Conservation (phyloP, 1,140 invertebrate species). For the Drosophila bifasciata region DNA sequence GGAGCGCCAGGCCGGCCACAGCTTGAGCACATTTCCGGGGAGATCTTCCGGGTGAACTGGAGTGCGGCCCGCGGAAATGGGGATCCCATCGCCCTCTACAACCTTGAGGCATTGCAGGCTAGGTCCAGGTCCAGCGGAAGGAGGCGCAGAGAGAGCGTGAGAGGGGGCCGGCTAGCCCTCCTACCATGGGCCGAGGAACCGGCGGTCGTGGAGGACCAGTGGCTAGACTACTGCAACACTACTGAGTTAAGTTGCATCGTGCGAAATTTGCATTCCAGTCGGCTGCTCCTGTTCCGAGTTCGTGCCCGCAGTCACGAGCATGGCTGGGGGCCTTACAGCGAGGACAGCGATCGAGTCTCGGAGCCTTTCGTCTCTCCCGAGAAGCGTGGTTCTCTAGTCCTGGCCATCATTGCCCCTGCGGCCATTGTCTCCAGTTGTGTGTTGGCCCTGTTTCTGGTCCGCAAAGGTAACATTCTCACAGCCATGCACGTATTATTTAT, state of each 20-base stretch:
- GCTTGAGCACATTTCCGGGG: slow-evolving; percentile 87
- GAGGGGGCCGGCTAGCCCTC: slow-evolving; percentile 5
- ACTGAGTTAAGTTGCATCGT: slow-evolving; percentile 92
- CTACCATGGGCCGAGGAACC: slow-evolving; percentile 73
- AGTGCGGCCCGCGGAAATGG: slow-evolving; percentile 88
- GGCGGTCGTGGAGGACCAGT: slow-evolving; percentile 85
- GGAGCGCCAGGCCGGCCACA: slow-evolving; percentile 88
- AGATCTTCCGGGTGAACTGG: slow-evolving; percentile 91
- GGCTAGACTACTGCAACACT: slow-evolving; percentile 92
- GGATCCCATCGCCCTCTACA: slow-evolving; percentile 86
- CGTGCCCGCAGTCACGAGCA: slow-evolving; percentile 89
- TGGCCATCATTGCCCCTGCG: slow-evolving; percentile 86
- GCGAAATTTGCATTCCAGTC: slow-evolving; percentile 87
- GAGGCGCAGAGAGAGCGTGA: slow-evolving; percentile 3
- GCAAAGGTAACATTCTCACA: slow-evolving; percentile 51
- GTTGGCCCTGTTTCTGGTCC: slow-evolving; percentile 84
- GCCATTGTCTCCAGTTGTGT: slow-evolving; percentile 83
- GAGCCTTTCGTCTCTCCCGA: slow-evolving; percentile 78
- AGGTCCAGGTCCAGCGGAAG: slow-evolving; percentile 14
- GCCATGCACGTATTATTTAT: no score
- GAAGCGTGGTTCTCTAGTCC: slow-evolving; percentile 84
- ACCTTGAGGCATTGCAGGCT: slow-evolving; percentile 85
- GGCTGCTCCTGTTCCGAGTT: slow-evolving; percentile 89
- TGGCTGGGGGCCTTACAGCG: slow-evolving; percentile 91
- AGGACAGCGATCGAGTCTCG: slow-evolving; percentile 85